Evolutionary conservation across 2,797 vertebrate species (phyloP), one percentile per base, ranked within the genome.

Genomic region (Gallinago solitaria): DNA sequence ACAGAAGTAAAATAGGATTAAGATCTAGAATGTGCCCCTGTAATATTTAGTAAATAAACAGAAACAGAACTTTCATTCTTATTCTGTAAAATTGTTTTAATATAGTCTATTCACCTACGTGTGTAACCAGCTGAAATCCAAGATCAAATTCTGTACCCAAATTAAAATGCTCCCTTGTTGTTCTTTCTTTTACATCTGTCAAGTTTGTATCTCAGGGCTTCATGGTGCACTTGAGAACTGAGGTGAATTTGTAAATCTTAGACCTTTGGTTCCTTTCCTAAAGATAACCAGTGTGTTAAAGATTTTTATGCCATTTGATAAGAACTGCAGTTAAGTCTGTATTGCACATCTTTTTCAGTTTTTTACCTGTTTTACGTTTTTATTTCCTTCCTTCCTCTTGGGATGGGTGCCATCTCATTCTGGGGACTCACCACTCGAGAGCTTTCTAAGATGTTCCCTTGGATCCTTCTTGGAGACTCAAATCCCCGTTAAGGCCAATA

Each of bases 401-500:
- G 45, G 25, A 6, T 9, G 23, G 37, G 4, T 73, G 60, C 51
- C 65, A 16, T 19, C 59, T 81, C 65, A 12, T 37, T 48, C 63
- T 57, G 78, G 32, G n/a, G 69, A 24, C 45, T 70, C 50, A 10
- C 4, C 27, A 2, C 41, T 70, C 61, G 32, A 24, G 59, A 12
- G 60, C 7, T 27, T 63, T 32, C 69, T 12, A 3, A 35, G 30
- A 35, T 76, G 39, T 35, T 83, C 91, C 25, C 37, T 25, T 3
- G 30, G 43, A 53, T 47, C 73, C 41, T 71, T 35, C 61, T 24
- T 79, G 51, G 51, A 43, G 11, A 24, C 68, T 89, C n/a, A 15
- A 3, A 68, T 61, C 86, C 69, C 74, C 76, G 33, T 45, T 84
- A 56, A 94, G 76, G 69, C 83, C 47, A 65, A 23, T 76, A 91